Evolutionary conservation across 2,113 vertebrate genomes (phyloP), one percentile per base, ranked within the genome.

Genomic region (Amblyornis subalaris): DNA sequence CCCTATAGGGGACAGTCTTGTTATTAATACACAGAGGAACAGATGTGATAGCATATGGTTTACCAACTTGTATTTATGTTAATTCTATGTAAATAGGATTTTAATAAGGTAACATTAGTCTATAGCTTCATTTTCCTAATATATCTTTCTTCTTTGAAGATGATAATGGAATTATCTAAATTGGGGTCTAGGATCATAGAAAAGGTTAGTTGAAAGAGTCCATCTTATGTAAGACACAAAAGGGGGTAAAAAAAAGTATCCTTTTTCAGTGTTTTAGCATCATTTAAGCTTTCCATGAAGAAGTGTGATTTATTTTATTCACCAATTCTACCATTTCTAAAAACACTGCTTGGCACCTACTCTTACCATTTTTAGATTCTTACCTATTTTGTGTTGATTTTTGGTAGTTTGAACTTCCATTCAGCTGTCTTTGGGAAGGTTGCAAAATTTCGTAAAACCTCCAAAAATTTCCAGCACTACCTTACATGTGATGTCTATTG

Each of bases 41-140:
- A 98, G 98, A 98, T 98, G 98, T 82, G 91, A 85, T 75, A 97
- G 96, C 98, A 98, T 98, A 98, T 98, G 98, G 98, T 95, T 95
- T 97, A 95, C 95, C 96, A 98, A 97, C 94, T 98, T 98, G 97
- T 98, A 97, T 98, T 98, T 98, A 98, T 98, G 97, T 96, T 98
- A 98, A 98, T 98, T 97, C 97, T 97, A 96, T 98, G 97, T 97
- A 98, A 98, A 98, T 98, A 97, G 96, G 97, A 95, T 98, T 98
- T 98, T 98, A 98, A 98, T 98, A 98, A 97, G 97, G 93, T 96
- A 95, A 94, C 97, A 98, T 98, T 98, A 98, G 97, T 97, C 96
- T 97, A 94, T 97, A 95, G 93, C 94, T 97, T 96, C 82, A 93
- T 93, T 96, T 97, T 96, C 65, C 83, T 97, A 95, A 96, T 96